These are phyloP conservation scores for Rotaria magnacalcarata DNA, from an alignment of 2,888 invertebrate genomes.

Conservation along the genomic window DNA sequence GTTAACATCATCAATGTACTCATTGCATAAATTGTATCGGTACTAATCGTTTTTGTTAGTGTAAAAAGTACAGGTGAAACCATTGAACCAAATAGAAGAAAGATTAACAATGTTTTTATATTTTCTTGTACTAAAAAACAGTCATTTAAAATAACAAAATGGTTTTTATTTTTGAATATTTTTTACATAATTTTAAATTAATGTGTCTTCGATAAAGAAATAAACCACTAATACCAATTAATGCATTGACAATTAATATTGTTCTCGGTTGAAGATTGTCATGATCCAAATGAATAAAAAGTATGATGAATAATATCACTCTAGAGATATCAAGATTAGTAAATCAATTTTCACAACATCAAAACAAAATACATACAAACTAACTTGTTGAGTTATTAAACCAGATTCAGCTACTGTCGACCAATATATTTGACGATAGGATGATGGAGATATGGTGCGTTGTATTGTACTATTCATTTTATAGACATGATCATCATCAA, in stretches of 20 bases:
- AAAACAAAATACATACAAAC: slow-evolving; percentile 35
- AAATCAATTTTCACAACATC: neutral
- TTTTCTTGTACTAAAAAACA: slow-evolving; percentile 37
- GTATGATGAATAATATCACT: slow-evolving; percentile 68
- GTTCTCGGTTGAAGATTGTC: slow-evolving; percentile 67
- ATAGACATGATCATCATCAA: neutral
- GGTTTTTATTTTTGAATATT: too few relatives aligned
- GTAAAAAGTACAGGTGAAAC: slow-evolving; percentile 86
- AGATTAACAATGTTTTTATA: slow-evolving; percentile 62
- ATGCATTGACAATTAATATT: slow-evolving; percentile 61
- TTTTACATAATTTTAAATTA: slow-evolving; percentile 33
- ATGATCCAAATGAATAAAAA: slow-evolving; percentile 64
- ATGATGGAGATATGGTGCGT: neutral
- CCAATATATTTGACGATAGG: slow-evolving; percentile 34
- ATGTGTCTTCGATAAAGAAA: slow-evolving; percentile 49
- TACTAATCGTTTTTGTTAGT: slow-evolving; percentile 88
- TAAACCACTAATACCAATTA: slow-evolving; percentile 60
- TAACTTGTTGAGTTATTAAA: slow-evolving; percentile 42
- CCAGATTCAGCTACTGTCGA: slow-evolving; percentile 44
- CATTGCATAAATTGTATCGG: slow-evolving; percentile 92
- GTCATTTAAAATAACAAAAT: neutral
- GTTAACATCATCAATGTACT: slow-evolving; percentile 78
- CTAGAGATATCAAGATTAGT: slow-evolving; percentile 14
- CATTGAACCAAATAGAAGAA: slow-evolving; percentile 78
- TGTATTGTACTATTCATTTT: neutral